A percentile compares a stretch with the other conserved stretches of the same genome.
phyloP scores from a whole-genome alignment of 2,888 invertebrate genomes.

The Emmelina monodactyla region DNA sequence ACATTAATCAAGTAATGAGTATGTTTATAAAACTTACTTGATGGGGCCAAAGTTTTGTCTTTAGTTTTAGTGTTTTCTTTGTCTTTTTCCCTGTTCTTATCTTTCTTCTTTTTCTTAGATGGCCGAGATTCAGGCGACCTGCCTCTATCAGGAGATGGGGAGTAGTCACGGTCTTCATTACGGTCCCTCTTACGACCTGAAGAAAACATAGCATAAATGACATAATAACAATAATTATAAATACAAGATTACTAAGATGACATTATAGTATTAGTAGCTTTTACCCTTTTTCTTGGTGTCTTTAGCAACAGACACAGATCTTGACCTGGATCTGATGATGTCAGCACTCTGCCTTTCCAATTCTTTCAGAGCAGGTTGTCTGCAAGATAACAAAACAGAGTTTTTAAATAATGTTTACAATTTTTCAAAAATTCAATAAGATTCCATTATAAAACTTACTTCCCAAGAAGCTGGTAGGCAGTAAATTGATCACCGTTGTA shows the following conservation, averaged over 20 bases:
- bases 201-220: background rate
- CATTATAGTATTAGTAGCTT: background rate
- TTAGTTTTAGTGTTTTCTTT: conserved; percentile 38
- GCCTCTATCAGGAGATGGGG: conserved; percentile 37
- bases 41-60: conserved; percentile 55
- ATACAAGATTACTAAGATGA: background rate
- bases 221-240: background rate
- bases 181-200: conserved; percentile 35
- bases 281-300: conserved; percentile 41
- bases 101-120: conserved; percentile 45
- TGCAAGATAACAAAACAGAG: conserved; percentile 18
- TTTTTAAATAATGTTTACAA: background rate
- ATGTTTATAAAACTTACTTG: no score
- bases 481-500: conserved; percentile 72
- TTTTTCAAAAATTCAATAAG: background rate
- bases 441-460: conserved; percentile 33
- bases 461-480: conserved; percentile 69
- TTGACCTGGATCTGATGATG: conserved; percentile 50
- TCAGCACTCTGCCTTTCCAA: conserved; percentile 57
- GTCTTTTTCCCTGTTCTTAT: conserved; percentile 29
- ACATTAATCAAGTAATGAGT: no score
- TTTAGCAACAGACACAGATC: conserved; percentile 48
- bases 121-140: conserved; percentile 38
- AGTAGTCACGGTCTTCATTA: conserved; percentile 38
- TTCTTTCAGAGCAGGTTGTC: conserved; percentile 51